phyloP scores from a whole-genome alignment of 2,797 vertebrate genomes.

The Nothura maculosa region DNA sequence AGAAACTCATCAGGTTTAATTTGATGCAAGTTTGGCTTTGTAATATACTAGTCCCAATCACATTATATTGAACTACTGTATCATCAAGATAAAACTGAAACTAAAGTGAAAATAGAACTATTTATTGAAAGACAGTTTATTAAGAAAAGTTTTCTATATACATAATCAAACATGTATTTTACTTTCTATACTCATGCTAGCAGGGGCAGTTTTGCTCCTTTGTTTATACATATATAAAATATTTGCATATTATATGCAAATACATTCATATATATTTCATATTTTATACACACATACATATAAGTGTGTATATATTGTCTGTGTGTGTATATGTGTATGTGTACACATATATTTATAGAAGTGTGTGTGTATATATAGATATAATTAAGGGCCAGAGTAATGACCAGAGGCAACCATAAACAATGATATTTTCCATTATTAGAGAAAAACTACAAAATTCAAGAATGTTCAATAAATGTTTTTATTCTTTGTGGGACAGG shows the following conservation, averaged over 20 bases:
- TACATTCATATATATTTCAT: no score
- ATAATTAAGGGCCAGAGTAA: not conserved
- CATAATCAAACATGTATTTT: not conserved
- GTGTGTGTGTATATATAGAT: not conserved
- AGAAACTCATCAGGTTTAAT: not conserved
- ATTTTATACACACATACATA: no score
- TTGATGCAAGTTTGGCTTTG: not conserved
- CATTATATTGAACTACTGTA: not conserved
- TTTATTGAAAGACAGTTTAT: not conserved
- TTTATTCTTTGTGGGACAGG: not conserved
- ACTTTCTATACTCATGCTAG: not conserved
- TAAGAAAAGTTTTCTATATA: not conserved
- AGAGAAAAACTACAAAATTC: not conserved
- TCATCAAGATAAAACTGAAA: not conserved
- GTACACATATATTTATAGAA: no score
- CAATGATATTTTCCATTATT: not conserved
- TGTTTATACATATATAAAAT: not conserved
- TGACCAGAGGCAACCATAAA: not conserved
- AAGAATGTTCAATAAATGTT: not conserved
- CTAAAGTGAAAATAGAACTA: not conserved
- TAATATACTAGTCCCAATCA: not conserved
- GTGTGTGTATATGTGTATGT: no score
- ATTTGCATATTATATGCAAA: not conserved
- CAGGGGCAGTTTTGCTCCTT: not conserved
- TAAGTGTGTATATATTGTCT: no score